Evolutionary conservation across 2,113 vertebrate species (phyloP), one percentile per base, ranked within the genome.

Genomic region (Oncorhynchus nerka): DNA sequence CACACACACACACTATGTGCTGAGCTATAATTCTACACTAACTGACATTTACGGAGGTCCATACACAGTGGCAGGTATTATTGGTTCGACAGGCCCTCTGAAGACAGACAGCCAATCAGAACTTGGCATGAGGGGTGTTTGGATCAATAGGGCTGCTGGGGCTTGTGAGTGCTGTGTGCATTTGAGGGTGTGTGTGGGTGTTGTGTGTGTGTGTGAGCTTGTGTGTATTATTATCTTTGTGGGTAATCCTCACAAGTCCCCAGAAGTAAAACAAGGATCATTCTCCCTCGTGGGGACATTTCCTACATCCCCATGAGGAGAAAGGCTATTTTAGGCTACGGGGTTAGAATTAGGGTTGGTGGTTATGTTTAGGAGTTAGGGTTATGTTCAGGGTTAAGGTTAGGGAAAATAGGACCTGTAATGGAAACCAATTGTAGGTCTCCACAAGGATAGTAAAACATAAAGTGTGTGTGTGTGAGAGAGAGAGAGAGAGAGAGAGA

Each of bases 391-490:
- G 8, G 55, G 77, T 78, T n/a, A n/a, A 24, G 62, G 3, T 22
- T 64, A 57, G 61, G 64, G 74, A 76, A 34, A 64, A 69, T 68
- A 74, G 45, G 76, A 77, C 4, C 20, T 57, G 61, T 19, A 67
- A 45, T 66, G 78, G 78, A 70, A 76, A 64, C 3, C 39, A 11
- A 45, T 45, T 45, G 9, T 12, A 11, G 39, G 39, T 45, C 39
- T 11, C 39, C 39, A 45, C 39, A 45, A 45, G 39, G 39, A 45
- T 45, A 45, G 39, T 12, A 11, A 45, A 45, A 45, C 2, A 39
- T 39, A 45, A 45, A 30, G 65, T 67, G 65, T 30, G 15, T 67
- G 65, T 67, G 13, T 28, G 64, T 81, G 85, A 89, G 49, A 79
- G 62, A 66, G 75, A 82, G 1, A 84, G 77, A 75, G 78, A 26